A percentile compares a stretch with the other conserved stretches of the same genome.
Evolutionary conservation across 2,888 invertebrate genomes (phyloP).

Genomic region (Nomada ferruginata): DNA sequence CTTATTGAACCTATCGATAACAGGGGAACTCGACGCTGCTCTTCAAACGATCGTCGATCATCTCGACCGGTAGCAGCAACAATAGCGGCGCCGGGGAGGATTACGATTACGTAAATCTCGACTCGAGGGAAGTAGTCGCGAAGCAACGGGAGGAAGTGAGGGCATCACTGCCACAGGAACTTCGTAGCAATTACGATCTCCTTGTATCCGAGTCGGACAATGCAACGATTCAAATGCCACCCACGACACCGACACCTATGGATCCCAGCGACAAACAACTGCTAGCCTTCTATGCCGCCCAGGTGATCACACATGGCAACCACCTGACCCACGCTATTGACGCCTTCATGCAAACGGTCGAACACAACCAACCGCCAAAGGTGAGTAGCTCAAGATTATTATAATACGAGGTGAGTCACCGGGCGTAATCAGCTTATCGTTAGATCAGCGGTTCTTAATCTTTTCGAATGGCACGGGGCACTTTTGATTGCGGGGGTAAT

Average conservation of each 20-base stretch:
- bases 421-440: no score
- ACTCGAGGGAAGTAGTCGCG: constrained; percentile 90
- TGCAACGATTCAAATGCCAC: constrained; percentile 84
- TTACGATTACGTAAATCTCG: constrained; percentile 95
- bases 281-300: constrained; percentile 94
- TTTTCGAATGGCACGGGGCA: no score
- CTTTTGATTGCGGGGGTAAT: no score
- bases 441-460: no score
- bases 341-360: constrained; percentile 95
- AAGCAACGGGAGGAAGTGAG: constrained; percentile 90
- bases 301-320: constrained; percentile 93
- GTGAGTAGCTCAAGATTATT: constrained; percentile 78
- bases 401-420: neutral
- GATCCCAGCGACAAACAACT: constrained; percentile 93
- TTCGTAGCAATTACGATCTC: constrained; percentile 91
- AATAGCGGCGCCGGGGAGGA: constrained; percentile 91
- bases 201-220: constrained; percentile 90
- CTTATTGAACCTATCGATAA: neutral
- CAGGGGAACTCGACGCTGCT: constrained; percentile 92
- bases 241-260: constrained; percentile 84
- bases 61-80: constrained; percentile 80
- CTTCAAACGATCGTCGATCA: constrained; percentile 88
- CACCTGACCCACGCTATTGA: constrained; percentile 95
- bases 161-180: constrained; percentile 89
- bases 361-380: constrained; percentile 96